Percentiles rank a stretch among this genome's conserved stretches.
Conservation (phyloP, 2,888 invertebrate species). For the Alentia gelatinosa region DNA sequence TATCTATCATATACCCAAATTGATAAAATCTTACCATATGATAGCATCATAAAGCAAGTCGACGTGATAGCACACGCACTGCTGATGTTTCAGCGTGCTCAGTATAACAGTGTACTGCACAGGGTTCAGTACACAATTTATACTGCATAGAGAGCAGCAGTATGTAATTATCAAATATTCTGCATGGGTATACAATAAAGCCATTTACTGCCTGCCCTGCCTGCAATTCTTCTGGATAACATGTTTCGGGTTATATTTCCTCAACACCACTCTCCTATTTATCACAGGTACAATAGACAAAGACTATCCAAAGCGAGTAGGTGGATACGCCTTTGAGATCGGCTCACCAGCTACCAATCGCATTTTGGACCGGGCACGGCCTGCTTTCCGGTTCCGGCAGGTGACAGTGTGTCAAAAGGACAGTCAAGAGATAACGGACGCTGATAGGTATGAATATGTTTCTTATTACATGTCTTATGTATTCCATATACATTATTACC, state of each 20-base stretch:
- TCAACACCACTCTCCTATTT: not conserved
- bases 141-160: too few relatives aligned
- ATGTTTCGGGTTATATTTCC: not conserved
- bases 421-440: constrained; percentile 69
- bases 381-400: constrained; percentile 55
- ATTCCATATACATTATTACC: not conserved
- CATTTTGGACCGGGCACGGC: constrained; percentile 58
- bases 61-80: too few relatives aligned
- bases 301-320: constrained; percentile 67
- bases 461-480: not conserved
- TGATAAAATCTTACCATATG: too few relatives aligned
- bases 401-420: constrained; percentile 67
- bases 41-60: too few relatives aligned
- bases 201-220: too few relatives aligned
- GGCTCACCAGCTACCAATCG: constrained; percentile 63
- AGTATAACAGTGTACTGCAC: too few relatives aligned
- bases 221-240: too few relatives aligned
- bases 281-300: constrained; percentile 73
- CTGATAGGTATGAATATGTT: constrained; percentile 67
- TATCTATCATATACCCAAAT: too few relatives aligned
- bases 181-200: too few relatives aligned
- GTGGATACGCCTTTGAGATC: constrained; percentile 72
- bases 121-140: too few relatives aligned
- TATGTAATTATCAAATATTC: too few relatives aligned
- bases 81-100: too few relatives aligned